phyloP scores from a whole-genome alignment of 2,113 vertebrate genomes.

The Sturnira hondurensis region DNA sequence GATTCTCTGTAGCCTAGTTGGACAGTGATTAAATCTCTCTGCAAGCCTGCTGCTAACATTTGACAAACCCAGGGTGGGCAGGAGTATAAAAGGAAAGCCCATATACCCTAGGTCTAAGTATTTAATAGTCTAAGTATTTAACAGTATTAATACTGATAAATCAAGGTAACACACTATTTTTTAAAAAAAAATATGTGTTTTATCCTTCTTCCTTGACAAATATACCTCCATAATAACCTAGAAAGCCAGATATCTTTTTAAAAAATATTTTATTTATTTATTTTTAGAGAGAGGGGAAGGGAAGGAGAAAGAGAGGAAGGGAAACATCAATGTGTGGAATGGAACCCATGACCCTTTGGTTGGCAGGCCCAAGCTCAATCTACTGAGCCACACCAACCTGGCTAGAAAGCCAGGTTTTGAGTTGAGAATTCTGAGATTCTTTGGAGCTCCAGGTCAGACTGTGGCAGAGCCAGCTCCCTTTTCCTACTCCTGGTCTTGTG shows the following conservation, averaged over 20 bases:
- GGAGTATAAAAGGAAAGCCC: background rate
- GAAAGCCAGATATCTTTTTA: background rate
- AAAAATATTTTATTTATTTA: no score
- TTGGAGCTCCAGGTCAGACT: background rate
- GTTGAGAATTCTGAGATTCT: background rate
- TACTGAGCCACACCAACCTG: no score
- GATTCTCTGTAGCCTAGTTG: background rate
- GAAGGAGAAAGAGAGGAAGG: no score
- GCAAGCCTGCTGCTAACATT: background rate
- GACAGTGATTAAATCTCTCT: background rate
- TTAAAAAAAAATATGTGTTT: background rate
- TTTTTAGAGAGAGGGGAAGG: no score
- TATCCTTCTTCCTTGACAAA: background rate
- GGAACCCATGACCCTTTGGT: no score
- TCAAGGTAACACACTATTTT: background rate
- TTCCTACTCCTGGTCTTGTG: background rate
- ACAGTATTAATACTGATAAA: background rate
- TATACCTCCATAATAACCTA: background rate
- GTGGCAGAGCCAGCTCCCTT: background rate
- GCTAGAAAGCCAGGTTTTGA: background rate
- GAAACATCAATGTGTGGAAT: no score
- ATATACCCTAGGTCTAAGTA: background rate
- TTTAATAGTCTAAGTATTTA: background rate
- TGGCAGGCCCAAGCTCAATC: no score
- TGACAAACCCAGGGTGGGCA: background rate